Percentiles rank a stretch among this genome's conserved stretches.
Conservation (phyloP, 1,140 invertebrate species). For the Lasioglossum baleicum region DNA sequence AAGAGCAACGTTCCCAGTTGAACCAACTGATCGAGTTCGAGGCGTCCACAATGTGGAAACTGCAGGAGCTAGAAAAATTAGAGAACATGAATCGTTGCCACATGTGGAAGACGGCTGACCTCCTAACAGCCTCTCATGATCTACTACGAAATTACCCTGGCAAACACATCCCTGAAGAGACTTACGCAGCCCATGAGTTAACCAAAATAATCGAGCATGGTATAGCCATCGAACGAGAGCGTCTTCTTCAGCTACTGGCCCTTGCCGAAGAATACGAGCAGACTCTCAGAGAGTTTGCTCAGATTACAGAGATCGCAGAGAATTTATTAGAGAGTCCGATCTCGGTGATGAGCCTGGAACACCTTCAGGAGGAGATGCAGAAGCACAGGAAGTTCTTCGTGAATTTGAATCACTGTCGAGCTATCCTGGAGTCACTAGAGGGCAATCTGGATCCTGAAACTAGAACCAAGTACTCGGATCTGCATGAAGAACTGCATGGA, state of each 20-base stretch:
- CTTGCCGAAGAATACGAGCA: constrained; percentile 92
- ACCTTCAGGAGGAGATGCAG: constrained; percentile 92
- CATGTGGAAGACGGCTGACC: constrained; percentile 78
- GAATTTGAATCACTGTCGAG: constrained; percentile 90
- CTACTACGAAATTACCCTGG: constrained; percentile 84
- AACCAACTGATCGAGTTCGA: constrained; percentile 83
- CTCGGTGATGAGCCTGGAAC: constrained; percentile 86
- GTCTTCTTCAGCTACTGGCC: constrained; percentile 85
- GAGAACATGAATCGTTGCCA: constrained; percentile 82
- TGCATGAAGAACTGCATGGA: constrained; percentile 89
- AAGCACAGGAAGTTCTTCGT: constrained; percentile 94
- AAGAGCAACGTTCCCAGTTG: constrained; percentile 80
- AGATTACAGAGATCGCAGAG: constrained; percentile 91
- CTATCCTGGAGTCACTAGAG: constrained; percentile 91
- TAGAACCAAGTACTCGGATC: constrained; percentile 84
- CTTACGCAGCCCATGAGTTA: constrained; percentile 84
- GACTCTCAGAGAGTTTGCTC: constrained; percentile 90
- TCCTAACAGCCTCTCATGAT: constrained; percentile 80
- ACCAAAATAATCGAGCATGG: constrained; percentile 85
- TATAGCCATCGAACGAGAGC: constrained; percentile 86
- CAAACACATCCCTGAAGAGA: constrained; percentile 84
- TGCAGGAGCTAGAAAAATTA: constrained; percentile 84
- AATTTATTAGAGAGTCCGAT: constrained; percentile 87
- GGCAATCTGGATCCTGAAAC: constrained; percentile 90
- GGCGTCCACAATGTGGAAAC: constrained; percentile 81